Base-by-base conservation (phyloP, 2,797 vertebrate genomes). In the Cryptoprocta ferox region DNA sequence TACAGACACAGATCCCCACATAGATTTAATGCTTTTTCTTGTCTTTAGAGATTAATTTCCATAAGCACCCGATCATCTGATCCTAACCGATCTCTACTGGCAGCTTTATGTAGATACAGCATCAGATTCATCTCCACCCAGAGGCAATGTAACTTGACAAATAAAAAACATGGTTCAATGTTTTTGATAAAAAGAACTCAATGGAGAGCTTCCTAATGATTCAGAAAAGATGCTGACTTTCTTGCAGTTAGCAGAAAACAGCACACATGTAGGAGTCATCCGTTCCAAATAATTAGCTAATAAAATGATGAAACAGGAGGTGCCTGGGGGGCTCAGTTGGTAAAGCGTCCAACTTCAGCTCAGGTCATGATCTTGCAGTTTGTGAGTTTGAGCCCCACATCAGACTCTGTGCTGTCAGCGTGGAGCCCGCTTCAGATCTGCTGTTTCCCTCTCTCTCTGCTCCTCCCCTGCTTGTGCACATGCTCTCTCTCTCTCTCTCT, bases 1-100 rank as follows among this genome's bases (percentile, higher is more conserved):
- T 2, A 24, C 14, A 93, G 83, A 68, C 13, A 70, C 24, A 48
- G 73, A 79, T n/a, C 63, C n/a, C 68, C 75, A 83, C 13, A 24
- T 1, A 26, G 70, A 89, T 1, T 1, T 15, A 50, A n/a, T 30
- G 39, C 39, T 92, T 90, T 65, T 65, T 56, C 42, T 86, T 82
- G 48, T 14, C 61, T 84, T 89, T 91, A 50, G 75, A 96, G n/a
- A 80, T 89, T 76, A 88, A 89, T 95, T 86, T 92, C n/a, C 37
- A 83, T 59, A 39, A 78, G 53, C 4, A 21, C 68, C 53, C 70
- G n/a, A 88, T 85, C 75, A 94, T 85, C 75, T 73, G 65, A 92
- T 66, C 15, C 65, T 92, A 94, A 93, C 32, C 68, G 42, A 63
- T 42, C 73, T 93, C 73, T 59, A 32, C 32, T 45, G 76, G 16